Evolutionary conservation across 2,888 invertebrate species (phyloP).

Genomic region (Pseudococcus jackbeardsleyi): DNA sequence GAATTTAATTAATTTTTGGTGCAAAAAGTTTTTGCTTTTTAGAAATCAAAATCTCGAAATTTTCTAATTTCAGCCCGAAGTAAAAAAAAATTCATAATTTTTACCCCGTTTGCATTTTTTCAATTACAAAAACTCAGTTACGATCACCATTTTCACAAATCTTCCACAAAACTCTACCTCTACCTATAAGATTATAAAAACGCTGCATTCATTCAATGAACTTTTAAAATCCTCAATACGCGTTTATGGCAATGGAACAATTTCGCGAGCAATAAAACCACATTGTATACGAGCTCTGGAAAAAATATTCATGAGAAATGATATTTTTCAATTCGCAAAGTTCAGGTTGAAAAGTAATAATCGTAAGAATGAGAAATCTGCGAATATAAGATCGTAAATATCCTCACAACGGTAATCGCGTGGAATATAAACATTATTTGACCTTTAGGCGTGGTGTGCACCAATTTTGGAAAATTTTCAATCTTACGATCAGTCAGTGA

Average conservation of each 20-base stretch:
- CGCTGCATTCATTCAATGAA: not conserved
- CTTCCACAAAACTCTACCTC: too few species aligned
- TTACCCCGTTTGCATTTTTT: too few species aligned
- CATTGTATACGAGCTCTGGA: not conserved
- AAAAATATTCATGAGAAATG: not conserved
- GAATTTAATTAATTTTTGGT: too few species aligned
- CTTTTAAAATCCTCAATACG: not conserved
- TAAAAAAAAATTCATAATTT: too few species aligned
- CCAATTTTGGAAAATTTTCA: constrained; percentile 30
- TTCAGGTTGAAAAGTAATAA: not conserved
- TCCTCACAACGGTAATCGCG: not conserved
- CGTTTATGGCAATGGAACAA: not conserved
- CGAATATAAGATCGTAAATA: not conserved
- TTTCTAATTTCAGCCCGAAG: too few species aligned
- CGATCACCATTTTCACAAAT: too few species aligned
- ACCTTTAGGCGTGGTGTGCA: not conserved
- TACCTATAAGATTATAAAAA: too few species aligned
- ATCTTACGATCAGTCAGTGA: not conserved
- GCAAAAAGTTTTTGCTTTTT: too few species aligned
- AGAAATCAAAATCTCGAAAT: too few species aligned
- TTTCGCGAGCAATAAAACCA: not conserved
- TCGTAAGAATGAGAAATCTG: not conserved
- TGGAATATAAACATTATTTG: not conserved
- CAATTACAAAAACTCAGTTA: too few species aligned
- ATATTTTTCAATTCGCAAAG: not conserved